A percentile compares a stretch with the other conserved stretches of the same genome.
Evolutionary conservation across 2,113 vertebrate genomes (phyloP).

Genomic region (Pontoporia blainvillei): DNA sequence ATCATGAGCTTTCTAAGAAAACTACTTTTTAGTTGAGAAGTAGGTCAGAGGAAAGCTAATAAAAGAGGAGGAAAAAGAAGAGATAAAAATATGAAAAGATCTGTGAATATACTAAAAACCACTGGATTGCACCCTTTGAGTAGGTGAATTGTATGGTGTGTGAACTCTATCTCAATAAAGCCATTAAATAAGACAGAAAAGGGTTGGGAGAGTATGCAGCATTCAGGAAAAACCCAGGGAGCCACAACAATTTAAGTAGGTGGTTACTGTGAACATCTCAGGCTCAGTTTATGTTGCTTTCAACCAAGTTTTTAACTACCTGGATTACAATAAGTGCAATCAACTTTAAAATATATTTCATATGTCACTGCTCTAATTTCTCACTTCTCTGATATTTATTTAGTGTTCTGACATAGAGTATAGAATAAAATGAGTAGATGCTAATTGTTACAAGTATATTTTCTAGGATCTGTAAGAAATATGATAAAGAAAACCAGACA

Average conservation of each 20-base stretch:
- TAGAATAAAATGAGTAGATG: not conserved
- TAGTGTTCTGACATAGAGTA: not conserved
- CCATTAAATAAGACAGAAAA: not conserved
- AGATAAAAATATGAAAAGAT: not conserved
- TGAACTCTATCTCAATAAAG: not conserved
- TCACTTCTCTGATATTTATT: not conserved
- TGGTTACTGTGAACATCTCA: not conserved
- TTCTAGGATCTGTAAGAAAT: not conserved
- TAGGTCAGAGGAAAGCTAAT: slow-evolving; percentile 14
- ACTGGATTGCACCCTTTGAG: not conserved
- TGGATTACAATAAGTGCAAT: not conserved
- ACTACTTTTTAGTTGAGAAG: slow-evolving; percentile 24
- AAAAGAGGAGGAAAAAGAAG: not conserved
- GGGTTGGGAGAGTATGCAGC: rapidly evolving
- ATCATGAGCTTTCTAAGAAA: slow-evolving; percentile 54
- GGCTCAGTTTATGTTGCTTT: not conserved
- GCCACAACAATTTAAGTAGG: not conserved
- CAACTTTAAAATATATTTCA: not conserved
- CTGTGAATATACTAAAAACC: not conserved
- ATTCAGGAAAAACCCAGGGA: not conserved
- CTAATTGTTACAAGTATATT: not conserved
- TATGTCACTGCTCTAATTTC: not conserved
- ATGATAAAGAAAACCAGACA: not conserved
- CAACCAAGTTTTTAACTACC: not conserved
- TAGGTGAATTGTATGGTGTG: not conserved